phyloP scores from a whole-genome alignment of 2,797 vertebrate genomes.

The Myoxocephalus aenaeus region DNA sequence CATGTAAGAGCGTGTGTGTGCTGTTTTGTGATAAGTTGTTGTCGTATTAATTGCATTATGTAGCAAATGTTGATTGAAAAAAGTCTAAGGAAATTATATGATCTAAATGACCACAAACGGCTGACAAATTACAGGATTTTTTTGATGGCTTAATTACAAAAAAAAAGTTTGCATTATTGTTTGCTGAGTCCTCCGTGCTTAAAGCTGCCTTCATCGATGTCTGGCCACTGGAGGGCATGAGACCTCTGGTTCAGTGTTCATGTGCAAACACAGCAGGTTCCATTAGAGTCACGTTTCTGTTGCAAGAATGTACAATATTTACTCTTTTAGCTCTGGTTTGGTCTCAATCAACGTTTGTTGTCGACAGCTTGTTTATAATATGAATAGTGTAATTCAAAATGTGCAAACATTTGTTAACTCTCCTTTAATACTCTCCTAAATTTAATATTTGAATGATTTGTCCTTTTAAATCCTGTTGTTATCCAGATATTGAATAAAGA shows the following conservation, averaged over 20 bases:
- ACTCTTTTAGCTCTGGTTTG: not conserved
- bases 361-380: not conserved
- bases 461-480: not conserved
- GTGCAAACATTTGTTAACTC: not conserved
- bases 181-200: not conserved
- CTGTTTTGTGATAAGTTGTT: constrained; percentile 2
- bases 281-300: not conserved
- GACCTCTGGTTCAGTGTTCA: not conserved
- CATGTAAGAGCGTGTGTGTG: not conserved
- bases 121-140: not conserved
- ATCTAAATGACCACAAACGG: not conserved
- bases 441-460: not conserved
- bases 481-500: not conserved
- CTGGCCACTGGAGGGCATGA: constrained; percentile 26
- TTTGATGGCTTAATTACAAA: not conserved
- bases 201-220: not conserved
- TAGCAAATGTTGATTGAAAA: no score
- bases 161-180: not conserved
- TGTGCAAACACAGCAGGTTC: not conserved
- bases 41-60: not conserved
- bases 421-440: not conserved
- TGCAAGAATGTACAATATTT: not conserved
- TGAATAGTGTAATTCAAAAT: not conserved
- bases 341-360: not conserved
- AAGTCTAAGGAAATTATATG: not conserved